Evolutionary conservation across 1,140 invertebrate species (phyloP).

Genomic region (Drosophila sproati): DNA sequence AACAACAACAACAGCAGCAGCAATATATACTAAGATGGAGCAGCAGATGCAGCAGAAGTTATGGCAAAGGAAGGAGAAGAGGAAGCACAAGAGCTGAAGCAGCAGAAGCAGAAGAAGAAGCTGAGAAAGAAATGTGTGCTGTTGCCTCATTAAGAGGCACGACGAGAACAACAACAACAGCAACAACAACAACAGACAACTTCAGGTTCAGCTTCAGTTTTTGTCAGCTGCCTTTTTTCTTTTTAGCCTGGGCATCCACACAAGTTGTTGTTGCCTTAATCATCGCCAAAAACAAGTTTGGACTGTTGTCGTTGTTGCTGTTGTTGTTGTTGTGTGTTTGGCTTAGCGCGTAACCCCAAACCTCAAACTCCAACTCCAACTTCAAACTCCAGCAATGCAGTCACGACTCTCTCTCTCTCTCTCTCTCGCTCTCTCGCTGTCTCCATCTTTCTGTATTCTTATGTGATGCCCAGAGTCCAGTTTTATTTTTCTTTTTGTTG

Average conservation of each 20-base stretch:
- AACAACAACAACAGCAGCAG: neutral
- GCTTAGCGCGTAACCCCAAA: conserved; percentile 48
- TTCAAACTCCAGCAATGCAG: conserved; percentile 37
- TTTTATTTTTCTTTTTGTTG: conserved; percentile 10
- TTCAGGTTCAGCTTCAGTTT: conserved; percentile 16
- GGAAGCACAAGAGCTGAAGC: neutral
- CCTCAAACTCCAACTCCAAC: neutral
- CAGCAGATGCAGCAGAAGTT: neutral
- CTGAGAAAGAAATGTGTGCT: conserved; percentile 20
- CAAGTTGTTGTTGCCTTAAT: conserved; percentile 39
- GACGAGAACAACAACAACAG: conserved; percentile 1
- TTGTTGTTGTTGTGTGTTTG: conserved; percentile 36
- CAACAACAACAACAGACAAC: conserved; percentile 3
- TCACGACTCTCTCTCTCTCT: conserved; percentile 3
- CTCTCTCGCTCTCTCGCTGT: neutral
- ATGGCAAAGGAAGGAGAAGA: neutral
- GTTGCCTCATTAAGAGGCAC: conserved; percentile 13
- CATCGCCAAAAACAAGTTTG: conserved; percentile 60
- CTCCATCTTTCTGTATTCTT: neutral
- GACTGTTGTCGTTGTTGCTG: conserved; percentile 30
- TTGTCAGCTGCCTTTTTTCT: conserved; percentile 31
- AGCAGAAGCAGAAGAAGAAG: conserved; percentile 2
- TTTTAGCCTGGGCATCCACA: conserved; percentile 16
- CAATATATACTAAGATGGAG: neutral
- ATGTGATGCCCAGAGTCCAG: conserved; percentile 20